These are phyloP conservation scores for Epicauta chinensis DNA, from an alignment of 1,140 invertebrate species.

Conservation along the genomic window DNA sequence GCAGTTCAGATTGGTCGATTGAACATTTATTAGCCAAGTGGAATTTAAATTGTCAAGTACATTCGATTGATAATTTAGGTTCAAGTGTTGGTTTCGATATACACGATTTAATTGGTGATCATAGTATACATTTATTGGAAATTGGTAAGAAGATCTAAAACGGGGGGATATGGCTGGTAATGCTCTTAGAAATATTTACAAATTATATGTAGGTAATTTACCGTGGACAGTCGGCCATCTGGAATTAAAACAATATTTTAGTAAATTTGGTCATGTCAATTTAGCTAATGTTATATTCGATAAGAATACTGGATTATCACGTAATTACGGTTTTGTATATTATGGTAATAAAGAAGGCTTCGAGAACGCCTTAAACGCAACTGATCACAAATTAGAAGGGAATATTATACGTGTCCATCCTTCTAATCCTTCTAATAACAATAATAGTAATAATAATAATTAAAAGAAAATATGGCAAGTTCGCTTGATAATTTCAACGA, in stretches of 20 bases:
- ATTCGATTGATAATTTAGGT: constrained; percentile 69
- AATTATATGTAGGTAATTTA: constrained; percentile 66
- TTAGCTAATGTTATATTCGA: constrained; percentile 64
- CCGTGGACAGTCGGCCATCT: constrained; percentile 68
- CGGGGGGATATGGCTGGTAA: constrained; percentile 39
- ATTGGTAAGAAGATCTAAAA: constrained; percentile 47
- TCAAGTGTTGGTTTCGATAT: constrained; percentile 68
- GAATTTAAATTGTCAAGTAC: constrained; percentile 68
- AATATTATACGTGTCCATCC: constrained; percentile 53
- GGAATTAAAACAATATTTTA: constrained; percentile 70
- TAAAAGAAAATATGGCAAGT: constrained; percentile 44
- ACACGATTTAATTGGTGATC: constrained; percentile 73
- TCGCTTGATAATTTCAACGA: constrained; percentile 47
- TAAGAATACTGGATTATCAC: constrained; percentile 64
- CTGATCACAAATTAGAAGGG: constrained; percentile 61
- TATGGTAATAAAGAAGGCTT: constrained; percentile 53
- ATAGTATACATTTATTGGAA: constrained; percentile 81
- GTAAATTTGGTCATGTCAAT: constrained; percentile 63
- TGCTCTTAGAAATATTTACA: constrained; percentile 50
- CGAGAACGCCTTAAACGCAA: constrained; percentile 54
- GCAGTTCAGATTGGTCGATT: constrained; percentile 87
- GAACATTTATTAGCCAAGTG: constrained; percentile 87
- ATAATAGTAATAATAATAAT: not conserved
- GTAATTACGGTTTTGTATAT: constrained; percentile 66
- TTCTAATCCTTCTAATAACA: constrained; percentile 25